phyloP scores from a whole-genome alignment of 1,140 invertebrate species.

The Dreissena rostriformis region DNA sequence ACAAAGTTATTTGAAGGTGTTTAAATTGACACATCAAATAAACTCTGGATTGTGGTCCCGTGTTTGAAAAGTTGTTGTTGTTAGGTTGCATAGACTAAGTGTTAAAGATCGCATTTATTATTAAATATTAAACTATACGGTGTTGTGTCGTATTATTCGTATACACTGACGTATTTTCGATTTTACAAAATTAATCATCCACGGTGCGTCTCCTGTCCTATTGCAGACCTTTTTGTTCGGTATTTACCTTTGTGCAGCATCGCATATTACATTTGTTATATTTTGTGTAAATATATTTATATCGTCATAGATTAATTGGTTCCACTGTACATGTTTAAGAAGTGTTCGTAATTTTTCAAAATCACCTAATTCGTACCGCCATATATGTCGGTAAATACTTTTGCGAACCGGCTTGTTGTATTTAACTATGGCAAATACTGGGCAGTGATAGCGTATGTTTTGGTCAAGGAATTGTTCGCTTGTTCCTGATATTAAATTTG shows the following conservation, averaged over 20 bases:
- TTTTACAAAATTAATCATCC: slow-evolving; percentile 10
- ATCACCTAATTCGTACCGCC: not conserved
- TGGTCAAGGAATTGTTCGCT: slow-evolving; percentile 1
- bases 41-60: no score
- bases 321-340: not conserved
- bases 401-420: not conserved
- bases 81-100: no score
- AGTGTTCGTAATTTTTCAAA: not conserved
- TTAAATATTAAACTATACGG: no score
- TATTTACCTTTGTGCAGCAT: not conserved
- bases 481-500: not conserved
- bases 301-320: not conserved
- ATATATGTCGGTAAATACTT: not conserved
- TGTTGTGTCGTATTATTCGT: no score
- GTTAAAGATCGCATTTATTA: no score
- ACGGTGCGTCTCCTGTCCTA: not conserved
- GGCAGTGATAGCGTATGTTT: slow-evolving; percentile 37
- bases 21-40: no score
- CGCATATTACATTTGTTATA: not conserved
- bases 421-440: slow-evolving; percentile 1
- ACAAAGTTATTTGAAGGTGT: no score
- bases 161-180: not conserved
- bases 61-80: no score
- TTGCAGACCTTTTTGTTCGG: not conserved
- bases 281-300: not conserved